Conservation (phyloP, 2,888 invertebrate genomes). For the Aquatica leii region DNA sequence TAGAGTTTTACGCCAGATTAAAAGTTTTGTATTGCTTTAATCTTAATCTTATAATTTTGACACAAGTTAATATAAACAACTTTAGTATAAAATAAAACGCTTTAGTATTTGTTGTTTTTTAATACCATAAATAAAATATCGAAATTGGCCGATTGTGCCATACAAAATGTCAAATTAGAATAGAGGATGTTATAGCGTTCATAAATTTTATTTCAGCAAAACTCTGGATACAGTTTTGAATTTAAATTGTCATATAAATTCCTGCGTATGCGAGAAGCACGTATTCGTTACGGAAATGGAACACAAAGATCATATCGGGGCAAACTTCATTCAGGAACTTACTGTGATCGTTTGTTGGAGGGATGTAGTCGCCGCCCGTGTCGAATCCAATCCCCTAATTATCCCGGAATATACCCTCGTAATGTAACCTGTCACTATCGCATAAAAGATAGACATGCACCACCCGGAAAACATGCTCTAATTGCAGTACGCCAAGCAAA, state of each 20-base stretch:
- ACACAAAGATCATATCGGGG: constrained; percentile 79
- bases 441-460: constrained; percentile 62
- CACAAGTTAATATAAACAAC: too few relatives aligned
- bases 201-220: constrained; percentile 61
- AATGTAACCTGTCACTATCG: constrained; percentile 72
- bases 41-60: too few relatives aligned
- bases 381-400: constrained; percentile 88
- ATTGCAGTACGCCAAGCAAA: constrained; percentile 79
- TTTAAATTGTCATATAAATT: constrained; percentile 87
- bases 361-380: constrained; percentile 72
- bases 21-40: too few relatives aligned
- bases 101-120: too few relatives aligned
- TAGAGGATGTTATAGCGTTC: not conserved
- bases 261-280: constrained; percentile 77
- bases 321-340: constrained; percentile 76
- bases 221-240: constrained; percentile 81
- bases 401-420: constrained; percentile 87
- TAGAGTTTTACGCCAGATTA: too few relatives aligned
- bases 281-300: constrained; percentile 79
- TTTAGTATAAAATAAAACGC: too few relatives aligned
- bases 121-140: too few relatives aligned
- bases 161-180: too few relatives aligned
- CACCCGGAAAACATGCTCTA: constrained; percentile 77
- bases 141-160: too few relatives aligned
- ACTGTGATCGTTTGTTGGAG: constrained; percentile 82